Evolutionary conservation across 2,888 invertebrate species (phyloP).

Genomic region (Noctua pronuba): DNA sequence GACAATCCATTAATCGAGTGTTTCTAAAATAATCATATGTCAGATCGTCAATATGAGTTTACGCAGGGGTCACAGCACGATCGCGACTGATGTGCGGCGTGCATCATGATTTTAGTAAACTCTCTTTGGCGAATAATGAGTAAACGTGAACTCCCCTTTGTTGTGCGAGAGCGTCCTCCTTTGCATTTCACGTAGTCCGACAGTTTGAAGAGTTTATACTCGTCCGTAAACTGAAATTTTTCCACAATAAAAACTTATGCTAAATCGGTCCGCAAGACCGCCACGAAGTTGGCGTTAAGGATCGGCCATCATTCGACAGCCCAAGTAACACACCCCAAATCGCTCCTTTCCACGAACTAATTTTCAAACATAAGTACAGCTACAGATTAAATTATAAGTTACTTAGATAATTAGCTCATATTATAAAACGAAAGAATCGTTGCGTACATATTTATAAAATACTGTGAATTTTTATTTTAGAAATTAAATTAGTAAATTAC

Average conservation of each 20-base stretch:
- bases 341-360: conserved; percentile 66
- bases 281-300: conserved; percentile 82
- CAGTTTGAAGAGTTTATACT: conserved; percentile 80
- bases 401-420: neutral
- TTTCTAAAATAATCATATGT: conserved; percentile 70
- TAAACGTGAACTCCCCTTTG: conserved; percentile 86
- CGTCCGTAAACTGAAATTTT: conserved; percentile 74
- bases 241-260: conserved; percentile 77
- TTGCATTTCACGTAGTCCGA: conserved; percentile 88
- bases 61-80: conserved; percentile 79
- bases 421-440: neutral
- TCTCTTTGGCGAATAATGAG: conserved; percentile 64
- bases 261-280: conserved; percentile 81
- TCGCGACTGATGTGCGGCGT: conserved; percentile 77
- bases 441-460: neutral
- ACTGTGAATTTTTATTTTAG: neutral
- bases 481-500: neutral
- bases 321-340: conserved; percentile 80
- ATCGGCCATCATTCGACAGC: conserved; percentile 82
- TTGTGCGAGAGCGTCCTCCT: conserved; percentile 88
- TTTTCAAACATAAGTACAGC: neutral
- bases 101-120: conserved; percentile 71
- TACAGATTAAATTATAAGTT: neutral
- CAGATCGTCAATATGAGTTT: conserved; percentile 75
- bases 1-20: conserved; percentile 33